Evolutionary conservation across 1,140 invertebrate species (phyloP).

Genomic region (Wiebesia pumilae): DNA sequence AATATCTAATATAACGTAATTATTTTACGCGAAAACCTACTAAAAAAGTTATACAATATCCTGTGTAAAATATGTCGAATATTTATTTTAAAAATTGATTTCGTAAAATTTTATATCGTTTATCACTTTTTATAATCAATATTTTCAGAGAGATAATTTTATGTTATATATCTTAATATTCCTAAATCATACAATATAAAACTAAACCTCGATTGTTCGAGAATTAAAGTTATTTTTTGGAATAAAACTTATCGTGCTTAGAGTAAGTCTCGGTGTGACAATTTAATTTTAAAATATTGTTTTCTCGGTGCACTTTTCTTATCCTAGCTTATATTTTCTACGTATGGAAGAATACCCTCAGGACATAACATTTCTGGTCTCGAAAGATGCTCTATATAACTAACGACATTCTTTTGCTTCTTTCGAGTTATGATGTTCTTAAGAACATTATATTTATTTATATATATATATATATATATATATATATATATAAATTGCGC

Average conservation of each 20-base stretch:
- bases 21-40: too few relatives aligned
- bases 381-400: background rate
- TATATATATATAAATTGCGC: background rate
- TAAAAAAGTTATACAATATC: too few relatives aligned
- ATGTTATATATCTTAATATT: too few relatives aligned
- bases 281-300: background rate
- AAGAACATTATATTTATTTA: background rate
- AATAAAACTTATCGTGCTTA: background rate
- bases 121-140: too few relatives aligned
- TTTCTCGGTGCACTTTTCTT: background rate
- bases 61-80: too few relatives aligned
- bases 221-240: too few relatives aligned
- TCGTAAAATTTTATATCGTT: too few relatives aligned
- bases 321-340: conserved; percentile 10
- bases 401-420: background rate
- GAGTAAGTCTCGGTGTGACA: background rate
- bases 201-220: background rate
- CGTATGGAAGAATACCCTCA: background rate
- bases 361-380: background rate
- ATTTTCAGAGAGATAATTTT: too few relatives aligned
- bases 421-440: background rate
- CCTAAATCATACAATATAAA: background rate
- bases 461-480: background rate
- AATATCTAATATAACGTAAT: too few relatives aligned
- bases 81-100: too few relatives aligned